Evolutionary conservation across 2,113 vertebrate species (phyloP).

Genomic region (Pyrgilauda ruficollis): DNA sequence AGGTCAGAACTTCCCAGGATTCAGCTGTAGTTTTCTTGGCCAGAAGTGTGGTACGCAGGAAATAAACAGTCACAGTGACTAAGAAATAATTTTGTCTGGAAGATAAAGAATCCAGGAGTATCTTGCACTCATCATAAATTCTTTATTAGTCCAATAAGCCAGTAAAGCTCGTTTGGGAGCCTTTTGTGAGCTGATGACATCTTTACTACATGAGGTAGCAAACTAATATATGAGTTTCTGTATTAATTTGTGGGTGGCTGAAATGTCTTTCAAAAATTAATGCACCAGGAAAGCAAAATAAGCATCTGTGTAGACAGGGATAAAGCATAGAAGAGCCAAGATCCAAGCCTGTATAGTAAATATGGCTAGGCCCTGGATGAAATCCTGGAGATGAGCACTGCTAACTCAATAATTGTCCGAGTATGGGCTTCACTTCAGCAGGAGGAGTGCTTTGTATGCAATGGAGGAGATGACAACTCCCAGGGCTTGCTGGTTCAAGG

Average conservation of each 20-base stretch:
- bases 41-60: background rate
- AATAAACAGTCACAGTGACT: background rate
- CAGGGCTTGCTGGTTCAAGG: background rate
- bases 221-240: background rate
- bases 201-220: background rate
- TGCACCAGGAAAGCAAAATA: background rate
- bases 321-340: background rate
- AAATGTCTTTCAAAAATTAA: background rate
- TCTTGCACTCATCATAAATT: background rate
- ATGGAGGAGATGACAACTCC: background rate
- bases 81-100: background rate
- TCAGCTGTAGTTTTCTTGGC: background rate
- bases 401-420: background rate
- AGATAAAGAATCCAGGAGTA: background rate
- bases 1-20: background rate
- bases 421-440: background rate
- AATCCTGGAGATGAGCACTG: background rate
- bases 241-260: background rate
- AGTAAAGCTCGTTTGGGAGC: background rate
- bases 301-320: background rate
- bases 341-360: background rate
- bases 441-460: background rate
- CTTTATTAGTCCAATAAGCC: background rate
- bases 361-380: background rate
- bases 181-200: background rate